Percentiles rank a stretch among this genome's conserved stretches.
Conservation (phyloP, 2,797 vertebrate genomes). For the Sebastes steindachneri region DNA sequence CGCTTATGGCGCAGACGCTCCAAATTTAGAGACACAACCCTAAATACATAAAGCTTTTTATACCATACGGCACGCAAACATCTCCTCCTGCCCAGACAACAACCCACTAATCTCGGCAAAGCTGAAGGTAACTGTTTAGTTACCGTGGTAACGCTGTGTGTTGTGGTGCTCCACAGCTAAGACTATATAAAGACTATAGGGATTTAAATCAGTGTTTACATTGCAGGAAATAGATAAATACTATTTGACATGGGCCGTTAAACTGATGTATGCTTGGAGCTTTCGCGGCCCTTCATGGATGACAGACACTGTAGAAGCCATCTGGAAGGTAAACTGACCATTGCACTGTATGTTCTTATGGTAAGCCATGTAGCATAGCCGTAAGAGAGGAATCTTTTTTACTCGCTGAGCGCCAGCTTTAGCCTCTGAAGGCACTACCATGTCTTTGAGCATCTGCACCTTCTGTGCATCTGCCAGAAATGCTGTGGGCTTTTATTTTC, state of each 20-base stretch:
- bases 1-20: constrained; percentile 56
- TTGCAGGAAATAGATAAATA: constrained; percentile 58
- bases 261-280: constrained; percentile 21
- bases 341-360: background rate
- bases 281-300: background rate
- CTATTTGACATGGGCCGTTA: constrained; percentile 38
- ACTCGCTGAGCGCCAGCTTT: background rate
- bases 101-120: constrained; percentile 62
- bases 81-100: constrained; percentile 66
- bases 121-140: constrained; percentile 62
- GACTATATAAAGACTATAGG: constrained; percentile 38
- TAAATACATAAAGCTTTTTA: constrained; percentile 65
- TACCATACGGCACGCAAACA: constrained; percentile 35
- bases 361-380: background rate
- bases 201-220: constrained; percentile 60
- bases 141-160: constrained; percentile 51
- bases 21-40: constrained; percentile 66
- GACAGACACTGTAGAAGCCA: background rate
- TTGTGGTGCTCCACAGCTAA: constrained; percentile 21
- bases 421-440: constrained; percentile 2
- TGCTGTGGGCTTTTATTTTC: constrained; percentile 25
- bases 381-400: background rate
- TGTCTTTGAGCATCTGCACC: constrained; percentile 10
- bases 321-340: constrained; percentile 24
- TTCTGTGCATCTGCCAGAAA: constrained; percentile 22